Evolutionary conservation across 2,113 vertebrate genomes (phyloP), one percentile per base, ranked within the genome.

Genomic region (Octodon degus): DNA sequence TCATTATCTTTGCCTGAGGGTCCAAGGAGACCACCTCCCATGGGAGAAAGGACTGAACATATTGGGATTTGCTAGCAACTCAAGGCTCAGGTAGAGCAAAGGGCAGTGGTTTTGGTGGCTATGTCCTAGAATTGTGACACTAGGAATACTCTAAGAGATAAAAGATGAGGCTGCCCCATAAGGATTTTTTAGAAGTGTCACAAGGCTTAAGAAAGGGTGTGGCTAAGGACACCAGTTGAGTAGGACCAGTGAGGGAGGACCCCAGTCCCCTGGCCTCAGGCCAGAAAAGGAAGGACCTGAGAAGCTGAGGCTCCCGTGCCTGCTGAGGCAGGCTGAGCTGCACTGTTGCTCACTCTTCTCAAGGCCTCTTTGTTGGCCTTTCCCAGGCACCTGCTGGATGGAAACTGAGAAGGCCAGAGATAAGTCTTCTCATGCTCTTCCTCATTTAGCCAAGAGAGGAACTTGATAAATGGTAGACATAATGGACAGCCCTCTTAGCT

Each of bases 401-500:
- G 95, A 93, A 94, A 83, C 88, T 60, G 77, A 85, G 90, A 90
- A 96, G 86, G 95, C 86, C 96, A 93, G 96, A 97, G 97, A 97
- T 97, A 97, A 97, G 94, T 94, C 95, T 97, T 97, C 97, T 98
- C 97, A 97, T 97, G 96, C 97, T 96, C 92, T 97, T 97, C 96
- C 97, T 96, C 92, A 90, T 95, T 92, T 92, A 43, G 60, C 62
- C 1, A 43, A 47, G 25, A 86, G 68, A 82, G 92, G 96, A 92
- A 93, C 92, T 62, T 13, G 1, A 94, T 96, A 96, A 90, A 11
- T 89, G 92, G 96, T 84, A 37, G 0, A 0, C 40, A 30, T 9
- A 20, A 43, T 16, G 63, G 50, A 27, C 82, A 20, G 0, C 22
- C 60, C 58, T 79, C 82, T 84, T 67, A 40, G 93, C 93, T 93